These are phyloP conservation scores for Neopelma chrysocephalum DNA, from an alignment of 2,797 vertebrate species.

Conservation along the genomic window DNA sequence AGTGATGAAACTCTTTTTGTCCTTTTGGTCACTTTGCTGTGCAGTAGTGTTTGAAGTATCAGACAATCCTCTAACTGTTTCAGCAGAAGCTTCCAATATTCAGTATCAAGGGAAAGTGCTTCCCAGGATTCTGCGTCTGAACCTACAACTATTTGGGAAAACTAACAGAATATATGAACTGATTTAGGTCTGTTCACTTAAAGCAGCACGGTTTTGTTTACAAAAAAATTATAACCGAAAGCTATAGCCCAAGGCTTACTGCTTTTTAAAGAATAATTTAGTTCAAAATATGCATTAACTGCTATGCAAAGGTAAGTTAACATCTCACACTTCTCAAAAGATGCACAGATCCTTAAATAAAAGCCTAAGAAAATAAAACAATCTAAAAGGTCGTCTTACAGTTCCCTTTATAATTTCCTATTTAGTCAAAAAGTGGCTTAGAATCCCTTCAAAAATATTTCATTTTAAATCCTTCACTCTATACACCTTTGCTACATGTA, in stretches of 20 bases:
- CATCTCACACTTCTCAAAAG: neutral
- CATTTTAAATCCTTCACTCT: neutral
- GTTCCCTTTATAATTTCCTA: neutral
- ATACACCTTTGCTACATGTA: neutral
- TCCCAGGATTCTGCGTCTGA: constrained; percentile 86
- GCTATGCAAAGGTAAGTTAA: neutral
- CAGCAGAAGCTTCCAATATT: constrained; percentile 93
- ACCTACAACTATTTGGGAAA: constrained; percentile 68
- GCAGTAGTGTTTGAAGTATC: constrained; percentile 90
- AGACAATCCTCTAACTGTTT: constrained; percentile 94
- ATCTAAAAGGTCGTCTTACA: neutral
- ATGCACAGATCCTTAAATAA: neutral
- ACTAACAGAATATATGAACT: constrained; percentile 49
- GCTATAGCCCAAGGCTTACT: neutral
- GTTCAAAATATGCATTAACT: neutral
- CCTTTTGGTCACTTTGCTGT: constrained; percentile 66
- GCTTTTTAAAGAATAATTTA: neutral
- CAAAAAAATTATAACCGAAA: neutral
- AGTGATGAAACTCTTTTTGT: constrained; percentile 64
- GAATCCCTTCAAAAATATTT: neutral
- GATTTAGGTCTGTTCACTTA: neutral
- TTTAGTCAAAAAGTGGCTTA: neutral
- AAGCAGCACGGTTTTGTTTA: neutral
- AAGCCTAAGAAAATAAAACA: neutral
- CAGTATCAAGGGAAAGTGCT: constrained; percentile 91